Percentiles rank a stretch among this genome's conserved stretches.
These are phyloP conservation scores for Callyntrura sp. DNA, from an alignment of 2,888 invertebrate genomes.

Conservation along the genomic window DNA sequence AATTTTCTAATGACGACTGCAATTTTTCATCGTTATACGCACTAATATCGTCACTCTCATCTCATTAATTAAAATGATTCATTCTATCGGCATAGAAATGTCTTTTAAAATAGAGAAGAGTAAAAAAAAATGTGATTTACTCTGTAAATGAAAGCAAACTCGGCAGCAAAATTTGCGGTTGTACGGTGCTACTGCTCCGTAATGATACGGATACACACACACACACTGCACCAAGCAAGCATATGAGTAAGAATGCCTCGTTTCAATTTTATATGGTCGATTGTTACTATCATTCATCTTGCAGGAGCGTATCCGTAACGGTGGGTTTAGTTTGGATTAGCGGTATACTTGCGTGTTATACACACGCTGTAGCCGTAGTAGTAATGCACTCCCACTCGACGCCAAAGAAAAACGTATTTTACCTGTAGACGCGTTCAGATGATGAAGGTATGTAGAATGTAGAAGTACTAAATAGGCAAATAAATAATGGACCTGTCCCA, in stretches of 20 bases:
- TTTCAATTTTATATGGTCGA: constrained; percentile 65
- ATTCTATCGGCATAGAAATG: neutral
- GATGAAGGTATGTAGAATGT: neutral
- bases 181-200: constrained; percentile 22
- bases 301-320: constrained; percentile 29
- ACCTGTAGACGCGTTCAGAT: neutral
- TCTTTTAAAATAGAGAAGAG: neutral
- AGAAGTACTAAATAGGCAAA: neutral
- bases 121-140: constrained; percentile 18
- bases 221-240: too few species aligned
- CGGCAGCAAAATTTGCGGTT: constrained; percentile 69
- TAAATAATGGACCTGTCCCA: neutral
- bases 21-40: constrained; percentile 1
- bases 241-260: neutral
- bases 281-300: constrained; percentile 38
- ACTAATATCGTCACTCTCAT: neutral
- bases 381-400: too few species aligned
- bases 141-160: constrained; percentile 57
- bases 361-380: neutral
- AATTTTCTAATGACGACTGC: too few species aligned
- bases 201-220: constrained; percentile 27
- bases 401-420: neutral
- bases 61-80: constrained; percentile 38
- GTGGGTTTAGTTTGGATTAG: constrained; percentile 37
- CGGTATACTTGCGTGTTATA: constrained; percentile 49